Evolutionary conservation across 2,888 invertebrate species (phyloP).

Genomic region (Agriopis aurantiaria): DNA sequence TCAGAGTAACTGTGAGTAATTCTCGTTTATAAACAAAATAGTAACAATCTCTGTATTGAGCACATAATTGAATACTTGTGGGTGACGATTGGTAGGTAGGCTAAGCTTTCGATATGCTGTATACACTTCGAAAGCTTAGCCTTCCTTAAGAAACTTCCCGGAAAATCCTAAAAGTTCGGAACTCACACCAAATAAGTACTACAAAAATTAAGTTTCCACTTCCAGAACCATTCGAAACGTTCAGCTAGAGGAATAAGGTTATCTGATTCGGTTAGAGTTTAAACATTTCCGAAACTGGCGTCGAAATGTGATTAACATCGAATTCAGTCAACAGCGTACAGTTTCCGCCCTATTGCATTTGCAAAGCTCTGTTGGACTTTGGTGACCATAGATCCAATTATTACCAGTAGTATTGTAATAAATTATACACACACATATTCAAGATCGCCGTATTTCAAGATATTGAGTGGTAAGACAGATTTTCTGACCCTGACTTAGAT

Average conservation of each 20-base stretch:
- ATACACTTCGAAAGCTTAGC: too few species aligned
- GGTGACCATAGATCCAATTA: neutral
- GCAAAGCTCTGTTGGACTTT: slow-evolving; percentile 1
- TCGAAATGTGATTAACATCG: slow-evolving; percentile 40
- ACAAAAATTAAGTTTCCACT: neutral
- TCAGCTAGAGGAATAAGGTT: slow-evolving; percentile 36
- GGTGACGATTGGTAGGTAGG: too few species aligned
- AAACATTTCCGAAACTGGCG: slow-evolving; percentile 38
- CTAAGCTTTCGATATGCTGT: too few species aligned
- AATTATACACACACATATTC: neutral
- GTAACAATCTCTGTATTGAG: too few species aligned
- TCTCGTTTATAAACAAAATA: too few species aligned
- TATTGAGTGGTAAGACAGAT: neutral
- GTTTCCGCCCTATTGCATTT: neutral
- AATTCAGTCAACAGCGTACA: slow-evolving; percentile 41
- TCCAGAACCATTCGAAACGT: slow-evolving; percentile 19
- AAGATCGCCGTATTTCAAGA: neutral
- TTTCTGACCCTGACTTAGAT: too few species aligned
- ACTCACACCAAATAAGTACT: neutral
- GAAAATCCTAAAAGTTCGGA: neutral
- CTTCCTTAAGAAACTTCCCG: too few species aligned
- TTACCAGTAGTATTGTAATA: neutral
- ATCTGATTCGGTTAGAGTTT: slow-evolving; percentile 42
- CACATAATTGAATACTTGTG: too few species aligned
- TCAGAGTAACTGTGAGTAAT: too few species aligned